Evolutionary conservation across 2,797 vertebrate species (phyloP).

Genomic region (Oreochromis mossambicus): DNA sequence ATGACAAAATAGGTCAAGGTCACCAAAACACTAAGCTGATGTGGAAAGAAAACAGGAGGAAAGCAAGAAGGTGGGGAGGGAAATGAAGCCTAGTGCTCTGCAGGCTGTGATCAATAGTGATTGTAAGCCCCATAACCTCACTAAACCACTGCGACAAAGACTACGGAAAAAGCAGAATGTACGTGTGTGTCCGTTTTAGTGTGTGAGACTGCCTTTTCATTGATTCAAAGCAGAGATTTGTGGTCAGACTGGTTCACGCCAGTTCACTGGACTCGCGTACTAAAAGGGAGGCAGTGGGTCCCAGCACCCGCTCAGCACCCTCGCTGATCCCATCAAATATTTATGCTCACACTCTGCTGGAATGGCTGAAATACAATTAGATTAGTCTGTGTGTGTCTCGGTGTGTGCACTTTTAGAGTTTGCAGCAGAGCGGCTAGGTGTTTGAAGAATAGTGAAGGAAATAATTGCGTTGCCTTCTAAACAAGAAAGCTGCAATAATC

Average conservation of each 20-base stretch:
- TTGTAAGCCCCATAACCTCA: constrained; percentile 26
- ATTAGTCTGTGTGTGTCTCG: background rate
- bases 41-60: background rate
- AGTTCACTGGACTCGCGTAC: background rate
- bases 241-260: background rate
- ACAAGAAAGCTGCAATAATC: background rate
- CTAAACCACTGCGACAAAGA: constrained; percentile 12
- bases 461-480: background rate
- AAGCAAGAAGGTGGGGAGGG: background rate
- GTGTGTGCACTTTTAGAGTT: background rate
- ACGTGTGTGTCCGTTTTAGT: background rate
- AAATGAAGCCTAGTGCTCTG: background rate
- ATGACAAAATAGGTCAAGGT: background rate
- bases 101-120: constrained; percentile 35
- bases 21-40: background rate
- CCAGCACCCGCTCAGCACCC: constrained; percentile 5
- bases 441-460: background rate
- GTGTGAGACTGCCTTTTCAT: constrained; percentile 4
- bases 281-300: constrained; percentile 10
- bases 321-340: constrained; percentile 51
- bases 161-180: background rate
- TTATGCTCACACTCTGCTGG: constrained; percentile 42
- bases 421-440: background rate
- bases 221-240: constrained; percentile 30
- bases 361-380: constrained; percentile 30